These are phyloP conservation scores for Chamaetylas fuelleborni DNA, from an alignment of 2,113 vertebrate species.

Conservation along the genomic window DNA sequence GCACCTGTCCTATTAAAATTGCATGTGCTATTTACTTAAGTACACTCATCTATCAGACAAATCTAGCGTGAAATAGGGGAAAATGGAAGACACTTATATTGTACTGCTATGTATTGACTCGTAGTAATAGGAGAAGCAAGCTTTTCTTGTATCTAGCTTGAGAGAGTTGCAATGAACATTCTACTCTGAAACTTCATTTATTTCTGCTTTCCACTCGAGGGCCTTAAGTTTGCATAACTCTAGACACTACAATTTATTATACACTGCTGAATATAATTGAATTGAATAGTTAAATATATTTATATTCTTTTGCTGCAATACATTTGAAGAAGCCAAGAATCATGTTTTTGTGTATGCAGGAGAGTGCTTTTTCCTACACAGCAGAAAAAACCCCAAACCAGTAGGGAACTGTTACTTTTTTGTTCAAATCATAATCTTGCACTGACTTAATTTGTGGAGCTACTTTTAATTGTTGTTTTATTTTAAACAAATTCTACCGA, in stretches of 20 bases:
- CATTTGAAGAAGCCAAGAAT: not conserved
- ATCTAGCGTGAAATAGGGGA: slow-evolving; percentile 74
- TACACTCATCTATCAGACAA: slow-evolving; percentile 76
- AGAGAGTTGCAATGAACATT: slow-evolving; percentile 51
- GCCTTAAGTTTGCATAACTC: slow-evolving; percentile 18
- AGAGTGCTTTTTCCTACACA: not conserved
- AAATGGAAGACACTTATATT: slow-evolving; percentile 71
- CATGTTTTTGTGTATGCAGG: not conserved
- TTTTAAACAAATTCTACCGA: not conserved
- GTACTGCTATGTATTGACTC: slow-evolving; percentile 55
- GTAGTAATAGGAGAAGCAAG: slow-evolving; percentile 43
- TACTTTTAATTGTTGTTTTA: not conserved
- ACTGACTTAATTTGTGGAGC: not conserved
- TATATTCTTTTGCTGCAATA: not conserved
- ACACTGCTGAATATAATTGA: not conserved
- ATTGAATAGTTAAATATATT: not conserved
- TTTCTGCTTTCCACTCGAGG: slow-evolving; percentile 28
- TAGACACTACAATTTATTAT: not conserved
- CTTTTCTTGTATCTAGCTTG: slow-evolving; percentile 56
- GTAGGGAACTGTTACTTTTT: not conserved
- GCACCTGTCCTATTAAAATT: slow-evolving; percentile 78
- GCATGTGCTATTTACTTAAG: slow-evolving; percentile 74
- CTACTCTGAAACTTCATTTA: slow-evolving; percentile 61
- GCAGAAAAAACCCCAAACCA: fast-evolving
- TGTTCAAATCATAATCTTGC: not conserved